Percentiles rank a stretch among this genome's conserved stretches.
Evolutionary conservation across 2,888 invertebrate genomes (phyloP).

Genomic region (Stenoptilia bipunctidactyla): DNA sequence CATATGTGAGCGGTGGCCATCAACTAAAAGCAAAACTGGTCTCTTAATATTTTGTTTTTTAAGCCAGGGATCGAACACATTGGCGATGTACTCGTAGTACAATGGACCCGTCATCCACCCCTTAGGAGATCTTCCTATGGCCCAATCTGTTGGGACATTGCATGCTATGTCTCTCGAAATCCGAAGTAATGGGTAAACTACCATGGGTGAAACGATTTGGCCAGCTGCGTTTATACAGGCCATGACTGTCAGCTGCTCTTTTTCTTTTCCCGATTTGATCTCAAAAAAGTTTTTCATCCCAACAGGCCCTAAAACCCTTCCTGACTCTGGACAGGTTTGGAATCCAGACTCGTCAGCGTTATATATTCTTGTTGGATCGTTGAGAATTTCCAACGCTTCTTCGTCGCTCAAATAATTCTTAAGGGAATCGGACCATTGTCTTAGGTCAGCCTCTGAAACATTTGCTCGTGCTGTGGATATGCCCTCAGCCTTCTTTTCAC

Average conservation of each 20-base stretch:
- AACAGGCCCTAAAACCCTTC: neutral
- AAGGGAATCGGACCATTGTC: slow-evolving; percentile 13
- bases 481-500: slow-evolving; percentile 12
- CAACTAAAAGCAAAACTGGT: slow-evolving; percentile 3
- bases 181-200: slow-evolving; percentile 18
- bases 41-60: too few relatives aligned
- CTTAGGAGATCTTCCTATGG: too few relatives aligned
- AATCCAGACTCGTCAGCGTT: slow-evolving; percentile 15
- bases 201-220: slow-evolving; percentile 22
- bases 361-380: slow-evolving; percentile 15
- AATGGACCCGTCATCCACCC: too few relatives aligned
- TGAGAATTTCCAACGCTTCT: slow-evolving; percentile 12
- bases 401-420: slow-evolving; percentile 14
- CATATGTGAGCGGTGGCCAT: slow-evolving; percentile 28
- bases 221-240: slow-evolving; percentile 25
- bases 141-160: neutral
- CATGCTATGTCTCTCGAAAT: too few relatives aligned
- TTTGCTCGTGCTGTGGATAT: slow-evolving; percentile 10
- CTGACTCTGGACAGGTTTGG: neutral
- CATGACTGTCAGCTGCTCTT: slow-evolving; percentile 20
- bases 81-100: too few relatives aligned
- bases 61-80: too few relatives aligned
- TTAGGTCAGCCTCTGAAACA: slow-evolving; percentile 14
- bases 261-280: slow-evolving; percentile 23
- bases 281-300: slow-evolving; percentile 4